Evolutionary conservation across 2,888 invertebrate genomes (phyloP).

Genomic region (Lomographa bimaculata): DNA sequence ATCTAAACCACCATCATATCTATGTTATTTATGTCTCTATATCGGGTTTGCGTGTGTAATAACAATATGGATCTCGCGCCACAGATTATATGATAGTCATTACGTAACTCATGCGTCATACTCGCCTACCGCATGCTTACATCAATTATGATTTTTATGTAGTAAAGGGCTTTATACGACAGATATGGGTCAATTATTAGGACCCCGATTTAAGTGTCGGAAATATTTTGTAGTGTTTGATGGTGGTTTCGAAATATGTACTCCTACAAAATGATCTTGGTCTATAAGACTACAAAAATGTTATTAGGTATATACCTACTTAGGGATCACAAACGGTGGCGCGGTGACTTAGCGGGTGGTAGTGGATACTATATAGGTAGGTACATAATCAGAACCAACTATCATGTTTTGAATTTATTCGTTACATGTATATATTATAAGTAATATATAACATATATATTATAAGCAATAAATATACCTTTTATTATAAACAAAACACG

Average conservation of each 20-base stretch:
- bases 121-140: constrained; percentile 39
- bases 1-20: constrained; percentile 18
- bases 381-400: too few species aligned
- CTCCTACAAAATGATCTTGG: too few species aligned
- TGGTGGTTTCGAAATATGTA: neutral
- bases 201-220: constrained; percentile 13
- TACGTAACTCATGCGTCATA: constrained; percentile 58
- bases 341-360: too few species aligned
- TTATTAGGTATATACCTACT: too few species aligned
- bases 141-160: constrained; percentile 40
- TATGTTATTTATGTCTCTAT: constrained; percentile 71
- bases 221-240: constrained; percentile 7
- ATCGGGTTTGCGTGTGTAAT: constrained; percentile 67
- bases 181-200: constrained; percentile 34
- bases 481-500: too few species aligned
- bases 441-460: too few species aligned
- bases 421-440: too few species aligned
- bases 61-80: constrained; percentile 50
- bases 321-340: too few species aligned
- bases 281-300: too few species aligned
- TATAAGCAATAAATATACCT: too few species aligned
- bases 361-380: too few species aligned
- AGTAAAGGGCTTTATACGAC: constrained; percentile 25
- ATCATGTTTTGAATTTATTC: too few species aligned
- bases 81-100: constrained; percentile 20